Evolutionary conservation across 2,888 invertebrate species (phyloP), one percentile per base, ranked within the genome.

Genomic region (Anarsia innoxiella): DNA sequence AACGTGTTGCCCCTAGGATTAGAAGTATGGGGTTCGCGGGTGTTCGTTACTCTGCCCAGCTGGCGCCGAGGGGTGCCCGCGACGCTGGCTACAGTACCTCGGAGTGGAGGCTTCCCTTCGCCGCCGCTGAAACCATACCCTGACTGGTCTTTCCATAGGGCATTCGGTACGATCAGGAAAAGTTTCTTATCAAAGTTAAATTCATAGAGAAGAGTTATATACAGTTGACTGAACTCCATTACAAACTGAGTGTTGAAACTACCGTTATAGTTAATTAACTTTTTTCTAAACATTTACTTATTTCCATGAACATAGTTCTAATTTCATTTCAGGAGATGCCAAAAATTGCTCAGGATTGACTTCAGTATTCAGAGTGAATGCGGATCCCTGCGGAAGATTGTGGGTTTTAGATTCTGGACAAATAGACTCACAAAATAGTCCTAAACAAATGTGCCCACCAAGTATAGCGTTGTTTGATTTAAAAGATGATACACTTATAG

Each of bases 321-420:
- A n/a, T n/a, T n/a, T n/a, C n/a, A n/a, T n/a, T 71, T 45, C 64
- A 75, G 77, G 52, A 45, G 84, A 62, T 12, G 46, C 44, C 4
- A 51, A 53, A 6, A 70, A 88, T 39, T 94, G 94, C 56, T 82
- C 87, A 1, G 89, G 91, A 23, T 66, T 94, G 23, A 91, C 91
- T 0, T 94, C 93, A 1, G 93, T 93, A 1, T 94, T 93, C 58
- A 86, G 94, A 13, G 80, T 93, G 30, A 88, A 88, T 51, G 88
- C 90, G 0, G 94, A 94, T 64, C 78, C 87, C 1, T 94, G 94
- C 49, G 89, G 90, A 31, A 87, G 93, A 25, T 76, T 94, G 2
- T 94, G 94, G 94, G 88, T 93, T 0, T 74, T 94, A 40, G 94
- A 94, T 67, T 92, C 93, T 0, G 94, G 94, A 0, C 90, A 91